These are phyloP conservation scores for Drosophila heteroneura DNA, from an alignment of 2,888 invertebrate genomes.

Conservation along the genomic window DNA sequence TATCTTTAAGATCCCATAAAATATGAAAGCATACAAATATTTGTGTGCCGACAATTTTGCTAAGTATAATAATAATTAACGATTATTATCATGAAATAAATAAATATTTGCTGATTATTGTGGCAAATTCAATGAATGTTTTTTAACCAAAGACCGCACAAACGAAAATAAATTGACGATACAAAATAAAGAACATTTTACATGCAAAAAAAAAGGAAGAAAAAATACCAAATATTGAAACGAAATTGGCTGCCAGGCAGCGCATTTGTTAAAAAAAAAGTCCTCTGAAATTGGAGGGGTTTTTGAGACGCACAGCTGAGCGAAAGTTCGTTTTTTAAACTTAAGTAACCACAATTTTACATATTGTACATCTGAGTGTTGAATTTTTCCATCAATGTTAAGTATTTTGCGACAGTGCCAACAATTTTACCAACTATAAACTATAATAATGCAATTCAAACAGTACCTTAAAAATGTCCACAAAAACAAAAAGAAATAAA, in stretches of 20 bases:
- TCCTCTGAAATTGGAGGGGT: constrained; percentile 10
- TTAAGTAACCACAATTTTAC: constrained; percentile 61
- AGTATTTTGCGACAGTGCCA: constrained; percentile 66
- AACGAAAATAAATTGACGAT: constrained; percentile 25
- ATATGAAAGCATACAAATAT: constrained; percentile 24
- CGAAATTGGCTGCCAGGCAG: constrained; percentile 56
- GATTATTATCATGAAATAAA: constrained; percentile 36
- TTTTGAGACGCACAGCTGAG: constrained; percentile 20
- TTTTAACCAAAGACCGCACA: constrained; percentile 25
- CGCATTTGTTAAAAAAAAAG: constrained; percentile 42
- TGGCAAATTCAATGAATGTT: constrained; percentile 26
- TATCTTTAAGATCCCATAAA: constrained; percentile 21
- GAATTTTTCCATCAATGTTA: constrained; percentile 72
- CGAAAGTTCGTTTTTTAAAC: constrained; percentile 42
- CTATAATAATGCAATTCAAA: constrained; percentile 47
- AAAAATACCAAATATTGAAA: constrained; percentile 15
- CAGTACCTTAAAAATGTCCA: constrained; percentile 66
- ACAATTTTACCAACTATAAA: constrained; percentile 42
- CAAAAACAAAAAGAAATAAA: constrained; percentile 18
- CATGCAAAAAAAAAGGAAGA: constrained; percentile 25
- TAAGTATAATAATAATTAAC: constrained; percentile 35
- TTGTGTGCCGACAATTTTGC: constrained; percentile 60
- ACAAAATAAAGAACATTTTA: constrained; percentile 22
- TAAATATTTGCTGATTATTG: constrained; percentile 61
- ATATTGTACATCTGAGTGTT: constrained; percentile 72